These are phyloP conservation scores for Trematocara macrostoma DNA, from an alignment of 2,113 vertebrate species.

Conservation along the genomic window DNA sequence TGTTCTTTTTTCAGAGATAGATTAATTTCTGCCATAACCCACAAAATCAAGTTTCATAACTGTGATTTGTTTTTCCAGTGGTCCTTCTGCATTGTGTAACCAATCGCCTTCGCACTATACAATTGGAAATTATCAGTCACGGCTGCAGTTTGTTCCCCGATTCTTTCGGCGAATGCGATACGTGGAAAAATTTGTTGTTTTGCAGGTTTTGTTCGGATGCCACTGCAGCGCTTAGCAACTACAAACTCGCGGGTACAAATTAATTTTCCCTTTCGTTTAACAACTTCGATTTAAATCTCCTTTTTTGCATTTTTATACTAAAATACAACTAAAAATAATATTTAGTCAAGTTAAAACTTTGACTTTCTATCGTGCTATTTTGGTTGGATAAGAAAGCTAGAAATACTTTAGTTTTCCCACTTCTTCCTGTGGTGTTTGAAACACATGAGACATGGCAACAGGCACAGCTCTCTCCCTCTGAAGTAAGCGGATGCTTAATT, in stretches of 20 bases:
- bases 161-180: background rate
- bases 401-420: conserved; percentile 43
- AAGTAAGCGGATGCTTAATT: conserved; percentile 66
- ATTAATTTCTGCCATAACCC: background rate
- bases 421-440: conserved; percentile 55
- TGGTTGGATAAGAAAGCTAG: conserved; percentile 57
- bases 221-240: background rate
- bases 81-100: background rate
- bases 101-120: background rate
- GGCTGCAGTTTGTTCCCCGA: conserved; percentile 6
- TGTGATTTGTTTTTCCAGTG: background rate
- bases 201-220: conserved; percentile 20
- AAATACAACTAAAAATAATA: conserved; percentile 19
- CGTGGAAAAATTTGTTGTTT: background rate
- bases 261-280: conserved; percentile 19
- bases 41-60: background rate
- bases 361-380: conserved; percentile 51
- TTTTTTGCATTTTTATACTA: conserved; percentile 3
- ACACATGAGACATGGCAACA: conserved; percentile 61
- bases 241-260: background rate
- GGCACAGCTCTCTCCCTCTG: conserved; percentile 48
- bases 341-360: conserved; percentile 43
- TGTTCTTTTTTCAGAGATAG: conserved; percentile 19
- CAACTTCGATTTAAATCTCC: background rate
- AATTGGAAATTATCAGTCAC: background rate